These are phyloP conservation scores for Melanerpes aurifrons DNA, from an alignment of 2,113 vertebrate genomes.

Conservation along the genomic window DNA sequence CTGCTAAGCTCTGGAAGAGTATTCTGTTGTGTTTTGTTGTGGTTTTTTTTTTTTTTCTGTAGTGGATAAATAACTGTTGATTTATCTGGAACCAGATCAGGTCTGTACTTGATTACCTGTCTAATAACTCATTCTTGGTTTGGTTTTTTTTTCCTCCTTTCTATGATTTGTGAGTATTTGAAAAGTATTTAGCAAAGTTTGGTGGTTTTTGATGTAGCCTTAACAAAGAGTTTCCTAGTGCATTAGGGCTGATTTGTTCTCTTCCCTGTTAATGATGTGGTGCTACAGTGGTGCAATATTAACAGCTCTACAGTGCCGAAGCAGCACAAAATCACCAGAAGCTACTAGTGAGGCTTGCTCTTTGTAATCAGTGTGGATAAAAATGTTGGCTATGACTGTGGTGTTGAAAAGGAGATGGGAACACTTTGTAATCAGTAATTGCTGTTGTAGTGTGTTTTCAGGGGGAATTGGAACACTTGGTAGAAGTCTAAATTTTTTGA, in stretches of 20 bases:
- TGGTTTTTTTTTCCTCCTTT: not conserved
- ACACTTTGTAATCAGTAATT: not conserved
- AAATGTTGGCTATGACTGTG: not conserved
- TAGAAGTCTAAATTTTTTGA: not conserved
- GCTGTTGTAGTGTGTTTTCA: rapidly evolving
- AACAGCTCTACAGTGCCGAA: not conserved
- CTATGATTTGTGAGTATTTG: not conserved
- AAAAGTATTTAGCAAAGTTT: not conserved
- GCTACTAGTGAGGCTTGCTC: not conserved
- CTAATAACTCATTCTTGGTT: not conserved
- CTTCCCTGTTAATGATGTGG: not conserved
- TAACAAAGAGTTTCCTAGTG: not conserved
- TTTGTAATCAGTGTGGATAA: not conserved
- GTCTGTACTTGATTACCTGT: not conserved
- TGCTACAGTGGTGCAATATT: rapidly evolving
- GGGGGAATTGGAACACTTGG: not conserved
- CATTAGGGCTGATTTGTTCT: not conserved
- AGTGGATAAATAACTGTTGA: not conserved
- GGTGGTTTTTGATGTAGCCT: not conserved
- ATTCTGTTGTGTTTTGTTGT: not conserved
- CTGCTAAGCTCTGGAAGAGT: not conserved
- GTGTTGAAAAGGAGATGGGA: not conserved
- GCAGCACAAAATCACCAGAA: not conserved
- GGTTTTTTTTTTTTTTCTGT: not conserved
- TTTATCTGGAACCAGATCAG: not conserved